Conservation (phyloP, 2,113 vertebrate species). For the Arizona elegans region DNA sequence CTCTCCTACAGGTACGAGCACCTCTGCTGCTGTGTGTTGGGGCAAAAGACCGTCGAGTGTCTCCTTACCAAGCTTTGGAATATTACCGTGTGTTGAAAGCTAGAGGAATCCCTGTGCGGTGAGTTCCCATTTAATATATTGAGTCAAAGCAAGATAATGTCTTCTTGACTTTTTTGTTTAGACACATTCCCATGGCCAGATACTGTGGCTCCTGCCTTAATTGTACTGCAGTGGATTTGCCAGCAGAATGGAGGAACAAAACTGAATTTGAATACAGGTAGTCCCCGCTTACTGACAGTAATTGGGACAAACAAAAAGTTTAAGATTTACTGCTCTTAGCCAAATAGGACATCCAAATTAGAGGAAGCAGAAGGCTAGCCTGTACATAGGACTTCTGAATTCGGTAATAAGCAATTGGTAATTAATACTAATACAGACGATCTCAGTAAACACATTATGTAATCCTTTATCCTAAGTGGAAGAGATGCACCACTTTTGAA, state of each 20-base stretch:
- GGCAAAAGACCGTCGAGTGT: slow-evolving; percentile 75
- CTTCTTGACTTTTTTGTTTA: neutral
- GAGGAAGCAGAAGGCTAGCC: neutral
- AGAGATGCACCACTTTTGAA: neutral
- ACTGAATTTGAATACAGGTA: neutral
- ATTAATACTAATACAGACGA: neutral
- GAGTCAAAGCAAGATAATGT: neutral
- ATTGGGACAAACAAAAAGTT: neutral
- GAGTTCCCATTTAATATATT: slow-evolving; percentile 19
- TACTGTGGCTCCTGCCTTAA: neutral
- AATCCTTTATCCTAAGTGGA: neutral
- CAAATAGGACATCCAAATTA: neutral
- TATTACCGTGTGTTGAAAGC: slow-evolving; percentile 78
- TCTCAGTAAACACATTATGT: neutral
- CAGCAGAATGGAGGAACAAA: neutral
- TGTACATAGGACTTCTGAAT: neutral
- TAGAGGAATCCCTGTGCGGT: slow-evolving; percentile 71
- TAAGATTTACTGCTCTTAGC: neutral
- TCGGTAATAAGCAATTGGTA: neutral
- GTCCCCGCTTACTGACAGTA: neutral
- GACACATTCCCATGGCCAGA: neutral
- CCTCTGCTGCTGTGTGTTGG: slow-evolving; percentile 79
- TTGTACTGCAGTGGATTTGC: neutral
- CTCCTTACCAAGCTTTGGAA: slow-evolving; percentile 79
- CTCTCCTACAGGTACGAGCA: slow-evolving; percentile 66